Conservation (phyloP, 2,113 vertebrate species). For the Ictidomys tridecemlineatus region DNA sequence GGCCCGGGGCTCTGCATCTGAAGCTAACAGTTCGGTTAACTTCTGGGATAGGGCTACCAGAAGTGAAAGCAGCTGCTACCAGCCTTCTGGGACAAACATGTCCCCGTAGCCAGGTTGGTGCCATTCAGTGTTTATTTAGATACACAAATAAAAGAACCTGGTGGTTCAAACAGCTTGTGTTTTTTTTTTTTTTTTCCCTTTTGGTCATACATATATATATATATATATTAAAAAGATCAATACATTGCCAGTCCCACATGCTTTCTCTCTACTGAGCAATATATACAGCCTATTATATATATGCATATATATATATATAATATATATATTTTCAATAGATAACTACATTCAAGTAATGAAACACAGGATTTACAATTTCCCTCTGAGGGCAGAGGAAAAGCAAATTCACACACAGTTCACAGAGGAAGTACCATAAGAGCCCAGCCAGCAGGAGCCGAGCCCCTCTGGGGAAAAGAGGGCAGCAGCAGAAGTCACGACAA, state of each 20-base stretch:
- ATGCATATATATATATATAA: conserved; percentile 65
- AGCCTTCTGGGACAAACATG: conserved; percentile 47
- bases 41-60: background rate
- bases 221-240: conserved; percentile 62
- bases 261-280: conserved; percentile 88
- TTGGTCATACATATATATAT: background rate
- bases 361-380: conserved; percentile 89
- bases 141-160: conserved; percentile 86
- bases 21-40: background rate
- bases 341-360: conserved; percentile 93
- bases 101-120: conserved; percentile 28
- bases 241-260: conserved; percentile 58
- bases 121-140: conserved; percentile 83
- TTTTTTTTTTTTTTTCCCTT: conserved; percentile 9
- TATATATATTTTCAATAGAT: conserved; percentile 85
- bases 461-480: background rate
- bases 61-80: background rate
- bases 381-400: conserved; percentile 80
- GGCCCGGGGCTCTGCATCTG: background rate
- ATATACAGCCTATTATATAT: conserved; percentile 90
- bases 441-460: conserved; percentile 77
- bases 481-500: conserved; percentile 68
- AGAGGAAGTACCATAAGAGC: conserved; percentile 81
- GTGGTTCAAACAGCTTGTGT: conserved; percentile 57
- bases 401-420: conserved; percentile 87